Evolutionary conservation across 2,888 invertebrate genomes (phyloP).

Genomic region (Trichogramma dendrolimi): DNA sequence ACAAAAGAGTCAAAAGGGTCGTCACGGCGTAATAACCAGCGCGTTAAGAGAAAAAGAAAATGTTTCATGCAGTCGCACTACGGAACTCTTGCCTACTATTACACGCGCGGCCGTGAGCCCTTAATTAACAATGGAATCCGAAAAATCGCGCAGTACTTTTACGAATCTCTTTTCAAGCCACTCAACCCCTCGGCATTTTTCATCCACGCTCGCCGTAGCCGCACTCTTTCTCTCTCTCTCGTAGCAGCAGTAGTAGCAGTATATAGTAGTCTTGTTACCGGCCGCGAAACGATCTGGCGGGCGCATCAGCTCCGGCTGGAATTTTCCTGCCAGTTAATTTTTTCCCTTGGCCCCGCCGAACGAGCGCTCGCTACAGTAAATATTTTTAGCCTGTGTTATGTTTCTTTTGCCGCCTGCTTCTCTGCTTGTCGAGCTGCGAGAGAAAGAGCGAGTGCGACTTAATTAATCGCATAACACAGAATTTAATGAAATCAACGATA

Average conservation of each 20-base stretch:
- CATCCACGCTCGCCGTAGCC: background rate
- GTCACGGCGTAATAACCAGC: background rate
- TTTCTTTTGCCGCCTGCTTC: slow-evolving; percentile 8
- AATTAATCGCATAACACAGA: slow-evolving; percentile 54
- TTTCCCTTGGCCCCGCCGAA: background rate
- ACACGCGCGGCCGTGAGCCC: slow-evolving; percentile 18
- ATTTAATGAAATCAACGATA: slow-evolving; percentile 52
- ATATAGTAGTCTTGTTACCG: too few species aligned
- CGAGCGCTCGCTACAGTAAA: slow-evolving; percentile 10
- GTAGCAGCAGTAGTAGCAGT: too few species aligned
- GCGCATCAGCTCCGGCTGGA: too few species aligned
- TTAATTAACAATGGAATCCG: slow-evolving; percentile 23
- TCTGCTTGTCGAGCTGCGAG: background rate
- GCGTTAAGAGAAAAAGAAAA: background rate
- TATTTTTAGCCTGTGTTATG: slow-evolving; percentile 20
- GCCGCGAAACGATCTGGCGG: too few species aligned
- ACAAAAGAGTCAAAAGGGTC: background rate
- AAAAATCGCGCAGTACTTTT: slow-evolving; percentile 20
- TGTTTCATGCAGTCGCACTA: background rate
- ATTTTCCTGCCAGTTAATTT: background rate
- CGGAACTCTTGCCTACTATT: slow-evolving; percentile 23
- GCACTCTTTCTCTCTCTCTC: background rate
- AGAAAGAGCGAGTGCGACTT: slow-evolving; percentile 46
- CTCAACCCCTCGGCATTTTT: slow-evolving; percentile 10
- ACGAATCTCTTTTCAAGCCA: slow-evolving; percentile 2